phyloP scores from a whole-genome alignment of 2,797 vertebrate species.

The Gambelia wislizenii region DNA sequence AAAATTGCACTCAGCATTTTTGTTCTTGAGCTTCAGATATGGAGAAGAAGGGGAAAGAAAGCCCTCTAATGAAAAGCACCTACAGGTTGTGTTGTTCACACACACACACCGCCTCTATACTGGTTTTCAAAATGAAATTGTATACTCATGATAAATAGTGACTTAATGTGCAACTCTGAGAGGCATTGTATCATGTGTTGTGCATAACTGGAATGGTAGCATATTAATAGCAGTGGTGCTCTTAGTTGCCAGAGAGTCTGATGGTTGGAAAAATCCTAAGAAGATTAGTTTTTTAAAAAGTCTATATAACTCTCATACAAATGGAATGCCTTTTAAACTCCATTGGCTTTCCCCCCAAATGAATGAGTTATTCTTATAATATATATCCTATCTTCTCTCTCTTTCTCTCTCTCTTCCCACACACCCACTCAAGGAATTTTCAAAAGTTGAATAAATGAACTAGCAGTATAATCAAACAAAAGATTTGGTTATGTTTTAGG shows the following conservation, averaged over 20 bases:
- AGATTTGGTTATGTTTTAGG: neutral
- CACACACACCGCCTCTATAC: neutral
- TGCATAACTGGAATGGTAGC: slow-evolving; percentile 1
- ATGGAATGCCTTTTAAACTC: neutral
- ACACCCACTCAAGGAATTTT: neutral
- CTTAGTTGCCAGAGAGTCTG: neutral
- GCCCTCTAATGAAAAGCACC: neutral
- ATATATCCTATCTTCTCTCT: neutral
- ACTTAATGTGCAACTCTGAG: neutral
- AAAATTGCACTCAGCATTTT: neutral
- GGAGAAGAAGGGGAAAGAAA: neutral
- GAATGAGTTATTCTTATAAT: neutral
- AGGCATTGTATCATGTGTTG: neutral
- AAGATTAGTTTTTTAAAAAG: neutral
- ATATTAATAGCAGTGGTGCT: neutral
- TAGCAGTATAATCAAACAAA: neutral
- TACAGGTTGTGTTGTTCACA: neutral
- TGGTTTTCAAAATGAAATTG: slow-evolving; percentile 2
- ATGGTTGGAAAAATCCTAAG: neutral
- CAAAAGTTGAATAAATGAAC: neutral
- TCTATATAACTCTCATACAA: neutral
- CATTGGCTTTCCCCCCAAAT: neutral
- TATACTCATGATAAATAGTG: neutral
- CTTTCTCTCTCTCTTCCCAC: neutral
- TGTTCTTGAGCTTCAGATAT: neutral